Percentiles rank a stretch among this genome's conserved stretches.
These are phyloP conservation scores for Eristalinus sepulchralis DNA, from an alignment of 2,888 invertebrate genomes.

Conservation along the genomic window DNA sequence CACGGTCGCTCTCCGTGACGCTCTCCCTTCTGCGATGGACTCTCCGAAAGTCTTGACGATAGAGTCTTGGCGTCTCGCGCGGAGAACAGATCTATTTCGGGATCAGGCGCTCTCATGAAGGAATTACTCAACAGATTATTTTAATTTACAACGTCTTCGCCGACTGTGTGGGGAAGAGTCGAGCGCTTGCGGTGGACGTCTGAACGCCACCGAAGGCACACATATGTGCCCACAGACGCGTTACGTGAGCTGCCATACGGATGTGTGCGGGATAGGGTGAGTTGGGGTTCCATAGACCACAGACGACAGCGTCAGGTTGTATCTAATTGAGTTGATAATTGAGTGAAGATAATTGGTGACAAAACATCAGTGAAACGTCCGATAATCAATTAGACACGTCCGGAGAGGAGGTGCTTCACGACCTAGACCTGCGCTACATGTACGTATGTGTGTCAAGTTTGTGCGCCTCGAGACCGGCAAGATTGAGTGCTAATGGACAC, in stretches of 20 bases:
- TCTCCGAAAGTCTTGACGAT: slow-evolving; percentile 8
- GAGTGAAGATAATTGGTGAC: slow-evolving; percentile 14
- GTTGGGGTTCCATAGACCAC: slow-evolving; percentile 1
- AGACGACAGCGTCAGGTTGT: not conserved
- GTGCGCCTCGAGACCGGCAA: not conserved
- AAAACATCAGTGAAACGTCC: not conserved
- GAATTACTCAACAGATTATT: slow-evolving; percentile 57
- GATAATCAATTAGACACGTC: not conserved
- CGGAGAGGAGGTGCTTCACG: not conserved
- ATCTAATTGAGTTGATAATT: slow-evolving; percentile 26
- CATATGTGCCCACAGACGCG: not conserved
- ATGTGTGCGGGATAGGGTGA: slow-evolving; percentile 22
- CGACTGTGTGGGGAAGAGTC: slow-evolving; percentile 24
- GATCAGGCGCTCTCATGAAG: slow-evolving; percentile 40
- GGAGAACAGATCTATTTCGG: slow-evolving; percentile 48
- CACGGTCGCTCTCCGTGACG: not conserved
- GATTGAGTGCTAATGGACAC: slow-evolving; percentile 13
- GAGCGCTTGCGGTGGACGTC: not conserved
- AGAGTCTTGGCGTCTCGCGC: slow-evolving; percentile 11
- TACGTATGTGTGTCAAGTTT: not conserved
- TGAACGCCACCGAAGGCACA: not conserved
- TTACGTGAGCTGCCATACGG: slow-evolving; percentile 2
- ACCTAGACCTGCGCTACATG: not conserved
- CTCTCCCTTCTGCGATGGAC: not conserved
- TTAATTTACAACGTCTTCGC: slow-evolving; percentile 40